Conservation (phyloP, 2,113 vertebrate genomes). For the Egretta garzetta region DNA sequence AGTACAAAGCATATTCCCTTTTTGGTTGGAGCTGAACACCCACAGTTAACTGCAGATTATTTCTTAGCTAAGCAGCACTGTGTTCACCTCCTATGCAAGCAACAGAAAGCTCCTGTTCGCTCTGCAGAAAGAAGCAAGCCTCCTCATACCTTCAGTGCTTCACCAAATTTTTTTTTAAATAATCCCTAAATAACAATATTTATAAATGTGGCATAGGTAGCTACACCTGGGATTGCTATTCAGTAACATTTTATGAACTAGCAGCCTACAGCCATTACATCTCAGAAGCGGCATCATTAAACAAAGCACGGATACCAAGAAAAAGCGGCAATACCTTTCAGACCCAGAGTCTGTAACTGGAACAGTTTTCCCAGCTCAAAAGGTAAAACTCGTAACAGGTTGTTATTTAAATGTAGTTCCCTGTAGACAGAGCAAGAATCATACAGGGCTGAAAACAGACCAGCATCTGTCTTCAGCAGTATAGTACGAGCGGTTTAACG, state of each 20-base stretch:
- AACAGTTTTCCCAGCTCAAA: slow-evolving; percentile 99
- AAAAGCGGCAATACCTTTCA: slow-evolving; percentile 88
- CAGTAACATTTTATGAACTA: neutral
- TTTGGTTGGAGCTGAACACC: neutral
- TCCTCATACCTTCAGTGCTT: neutral
- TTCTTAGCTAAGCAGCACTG: neutral
- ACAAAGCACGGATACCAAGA: slow-evolving; percentile 11
- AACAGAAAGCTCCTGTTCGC: neutral
- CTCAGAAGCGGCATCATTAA: neutral
- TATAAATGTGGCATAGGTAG: neutral
- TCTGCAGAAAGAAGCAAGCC: neutral
- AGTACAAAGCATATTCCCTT: neutral
- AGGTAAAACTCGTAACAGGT: slow-evolving; percentile 99
- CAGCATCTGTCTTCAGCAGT: slow-evolving; percentile 14
- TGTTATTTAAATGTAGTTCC: slow-evolving; percentile 99
- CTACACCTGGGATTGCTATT: neutral
- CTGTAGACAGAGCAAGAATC: slow-evolving; percentile 79
- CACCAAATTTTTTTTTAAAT: neutral
- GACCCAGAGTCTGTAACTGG: slow-evolving; percentile 98
- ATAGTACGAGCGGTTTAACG: neutral
- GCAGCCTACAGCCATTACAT: neutral
- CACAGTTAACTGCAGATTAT: neutral
- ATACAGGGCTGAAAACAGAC: slow-evolving; percentile 49
- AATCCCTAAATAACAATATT: neutral
- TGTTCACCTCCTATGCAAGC: neutral